A percentile compares a stretch with the other conserved stretches of the same genome.
These are phyloP conservation scores for Parazoanthus swiftii DNA, from an alignment of 92 coral and sea anemone species.

Conservation along the genomic window DNA sequence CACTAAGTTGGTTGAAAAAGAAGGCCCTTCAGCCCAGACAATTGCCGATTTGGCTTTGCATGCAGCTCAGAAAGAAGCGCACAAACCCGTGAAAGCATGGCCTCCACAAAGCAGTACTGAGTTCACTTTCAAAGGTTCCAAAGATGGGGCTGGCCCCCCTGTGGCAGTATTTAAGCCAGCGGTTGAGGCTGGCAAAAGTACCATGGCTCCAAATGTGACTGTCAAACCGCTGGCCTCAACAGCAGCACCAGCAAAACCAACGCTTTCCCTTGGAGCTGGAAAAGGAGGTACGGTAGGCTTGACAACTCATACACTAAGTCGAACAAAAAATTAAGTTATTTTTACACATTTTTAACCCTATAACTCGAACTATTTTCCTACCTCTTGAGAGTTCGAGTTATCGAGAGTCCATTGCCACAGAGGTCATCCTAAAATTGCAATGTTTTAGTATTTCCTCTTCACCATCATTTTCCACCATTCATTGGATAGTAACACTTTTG, in stretches of 20 bases:
- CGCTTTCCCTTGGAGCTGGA: constrained; percentile 14
- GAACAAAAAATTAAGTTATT: too few relatives aligned
- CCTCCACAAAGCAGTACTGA: constrained; percentile 43
- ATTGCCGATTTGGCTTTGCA: constrained; percentile 24
- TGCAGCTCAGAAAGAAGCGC: constrained; percentile 31
- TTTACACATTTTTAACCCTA: too few relatives aligned
- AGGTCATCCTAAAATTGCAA: too few relatives aligned
- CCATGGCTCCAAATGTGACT: constrained; percentile 34
- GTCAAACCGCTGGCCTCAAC: constrained; percentile 25
- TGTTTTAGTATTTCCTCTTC: too few relatives aligned
- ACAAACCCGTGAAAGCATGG: neutral
- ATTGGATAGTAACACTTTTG: too few relatives aligned
- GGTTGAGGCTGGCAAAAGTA: neutral
- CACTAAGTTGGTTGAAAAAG: neutral
- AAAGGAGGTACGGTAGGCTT: constrained; percentile 12
- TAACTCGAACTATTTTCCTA: too few relatives aligned
- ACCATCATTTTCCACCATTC: too few relatives aligned
- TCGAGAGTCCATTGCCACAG: too few relatives aligned
- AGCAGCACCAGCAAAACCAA: constrained; percentile 5
- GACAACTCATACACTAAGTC: too few relatives aligned
- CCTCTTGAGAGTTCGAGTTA: too few relatives aligned
- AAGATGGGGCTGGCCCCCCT: constrained; percentile 1
- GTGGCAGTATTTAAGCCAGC: constrained; percentile 33
- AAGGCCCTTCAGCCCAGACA: constrained; percentile 31
- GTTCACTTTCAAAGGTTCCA: constrained; percentile 32